Evolutionary conservation across 1,140 invertebrate genomes (phyloP), one percentile per base, ranked within the genome.

Genomic region (Pteromalus puparum): DNA sequence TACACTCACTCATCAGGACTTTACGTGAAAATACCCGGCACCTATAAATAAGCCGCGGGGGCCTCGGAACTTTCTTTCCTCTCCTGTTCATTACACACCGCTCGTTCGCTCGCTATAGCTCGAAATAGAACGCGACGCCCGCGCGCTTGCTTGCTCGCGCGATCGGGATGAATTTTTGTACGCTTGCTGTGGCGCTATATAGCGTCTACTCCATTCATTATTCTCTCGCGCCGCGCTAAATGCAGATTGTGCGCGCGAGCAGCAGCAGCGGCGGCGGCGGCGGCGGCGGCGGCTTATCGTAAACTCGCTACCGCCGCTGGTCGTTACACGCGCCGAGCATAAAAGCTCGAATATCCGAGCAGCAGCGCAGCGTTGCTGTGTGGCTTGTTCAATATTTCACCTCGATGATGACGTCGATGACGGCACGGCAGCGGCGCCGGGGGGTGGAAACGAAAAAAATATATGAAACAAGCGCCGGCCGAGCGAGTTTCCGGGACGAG

Each of bases 321-420:
- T 73, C 75, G 76, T 81, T 84, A 84, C 83, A 81, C 65, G 83
- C 83, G 73, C 80, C 42, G 42, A 46, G 38, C 42, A 84, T 84
- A 85, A 76, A 85, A 76, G 73, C 79, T 85, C 78, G 72, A 70
- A 81, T 85, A 84, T 84, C 82, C 80, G 75, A 70, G 73, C 28
- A 18, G 1, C 48, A 1, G 42, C 21, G 46, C 76, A 28, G 67
- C 67, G n/a, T n/a, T 61, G 30, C 15, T 28, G 73, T 73, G 75
- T 21, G 65, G 75, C 75, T 83, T 79, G 83, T 85, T 85, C 83
- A 85, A 85, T 85, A 85, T 85, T 85, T 85, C 83, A 85, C 72
- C 83, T 77, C 73, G 83, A 81, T 85, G 83, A 85, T 77, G 83
- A 84, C 83, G 78, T 85, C 79, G 83, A 85, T 85, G 83, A 85